Evolutionary conservation across 2,888 invertebrate species (phyloP).

Genomic region (Drosophila antonietae): DNA sequence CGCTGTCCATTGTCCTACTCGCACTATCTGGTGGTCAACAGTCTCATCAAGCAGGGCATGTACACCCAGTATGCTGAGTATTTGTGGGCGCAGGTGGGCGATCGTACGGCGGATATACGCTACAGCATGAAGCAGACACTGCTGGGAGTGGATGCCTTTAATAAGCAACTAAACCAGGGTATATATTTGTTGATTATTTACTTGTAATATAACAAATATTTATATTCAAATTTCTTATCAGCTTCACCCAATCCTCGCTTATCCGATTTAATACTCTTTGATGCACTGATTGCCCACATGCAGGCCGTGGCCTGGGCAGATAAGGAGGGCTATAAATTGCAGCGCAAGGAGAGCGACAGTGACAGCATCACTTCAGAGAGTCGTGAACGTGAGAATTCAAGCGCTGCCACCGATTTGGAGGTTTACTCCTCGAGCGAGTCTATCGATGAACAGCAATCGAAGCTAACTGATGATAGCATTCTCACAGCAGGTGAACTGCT

Average conservation of each 20-base stretch:
- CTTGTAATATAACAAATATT: neutral
- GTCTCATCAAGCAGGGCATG: constrained; percentile 95
- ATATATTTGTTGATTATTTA: neutral
- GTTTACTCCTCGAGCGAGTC: constrained; percentile 72
- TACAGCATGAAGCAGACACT: constrained; percentile 83
- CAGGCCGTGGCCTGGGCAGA: constrained; percentile 83
- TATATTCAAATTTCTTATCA: neutral
- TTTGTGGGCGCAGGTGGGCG: constrained; percentile 83
- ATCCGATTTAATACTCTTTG: constrained; percentile 82
- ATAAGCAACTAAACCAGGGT: constrained; percentile 75
- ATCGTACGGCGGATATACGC: constrained; percentile 82
- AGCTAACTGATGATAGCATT: constrained; percentile 40
- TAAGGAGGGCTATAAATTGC: constrained; percentile 81
- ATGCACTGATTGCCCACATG: constrained; percentile 83
- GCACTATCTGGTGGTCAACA: constrained; percentile 94
- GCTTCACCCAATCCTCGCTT: constrained; percentile 80
- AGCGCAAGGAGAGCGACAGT: constrained; percentile 60
- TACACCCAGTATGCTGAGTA: constrained; percentile 89
- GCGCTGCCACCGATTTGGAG: constrained; percentile 62
- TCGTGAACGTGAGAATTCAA: constrained; percentile 49
- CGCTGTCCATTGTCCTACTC: constrained; percentile 92
- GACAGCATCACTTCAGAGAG: constrained; percentile 58
- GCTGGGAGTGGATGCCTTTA: constrained; percentile 82
- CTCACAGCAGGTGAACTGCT: constrained; percentile 50
- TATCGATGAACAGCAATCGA: constrained; percentile 72